Evolutionary conservation across 2,113 vertebrate species (phyloP).

Genomic region (Prinia subflava): DNA sequence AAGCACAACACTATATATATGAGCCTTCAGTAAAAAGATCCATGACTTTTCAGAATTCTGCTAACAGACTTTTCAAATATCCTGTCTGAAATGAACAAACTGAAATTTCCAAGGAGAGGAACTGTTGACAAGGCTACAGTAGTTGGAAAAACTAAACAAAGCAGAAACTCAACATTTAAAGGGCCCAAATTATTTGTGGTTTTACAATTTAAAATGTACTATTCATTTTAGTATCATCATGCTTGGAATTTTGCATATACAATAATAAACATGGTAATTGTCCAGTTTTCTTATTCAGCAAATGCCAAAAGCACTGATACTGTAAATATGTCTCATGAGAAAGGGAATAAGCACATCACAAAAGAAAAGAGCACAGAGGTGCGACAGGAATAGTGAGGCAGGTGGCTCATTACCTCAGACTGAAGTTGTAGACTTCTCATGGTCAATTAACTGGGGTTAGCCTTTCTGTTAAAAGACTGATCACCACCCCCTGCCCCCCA

Average conservation of each 20-base stretch:
- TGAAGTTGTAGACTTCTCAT: neutral
- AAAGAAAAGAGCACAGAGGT: neutral
- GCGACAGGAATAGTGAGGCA: neutral
- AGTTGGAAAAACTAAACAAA: neutral
- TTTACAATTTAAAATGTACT: neutral
- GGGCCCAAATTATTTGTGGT: neutral
- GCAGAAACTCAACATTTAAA: neutral
- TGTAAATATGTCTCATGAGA: neutral
- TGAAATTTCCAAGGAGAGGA: neutral
- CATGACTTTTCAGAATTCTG: neutral
- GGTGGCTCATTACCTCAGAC: neutral
- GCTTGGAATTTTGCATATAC: neutral
- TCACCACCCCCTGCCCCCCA: rapidly evolving
- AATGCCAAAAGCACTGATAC: neutral
- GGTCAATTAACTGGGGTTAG: neutral
- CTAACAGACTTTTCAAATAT: neutral
- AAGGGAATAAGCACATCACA: neutral
- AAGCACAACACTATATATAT: neutral
- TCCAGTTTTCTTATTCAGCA: neutral
- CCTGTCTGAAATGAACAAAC: neutral
- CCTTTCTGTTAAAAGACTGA: neutral
- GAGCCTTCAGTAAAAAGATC: neutral
- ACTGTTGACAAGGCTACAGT: neutral
- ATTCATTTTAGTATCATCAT: neutral
- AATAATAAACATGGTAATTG: neutral